Base-by-base conservation (phyloP, 2,888 invertebrate species). In the Arctia plantaginis region DNA sequence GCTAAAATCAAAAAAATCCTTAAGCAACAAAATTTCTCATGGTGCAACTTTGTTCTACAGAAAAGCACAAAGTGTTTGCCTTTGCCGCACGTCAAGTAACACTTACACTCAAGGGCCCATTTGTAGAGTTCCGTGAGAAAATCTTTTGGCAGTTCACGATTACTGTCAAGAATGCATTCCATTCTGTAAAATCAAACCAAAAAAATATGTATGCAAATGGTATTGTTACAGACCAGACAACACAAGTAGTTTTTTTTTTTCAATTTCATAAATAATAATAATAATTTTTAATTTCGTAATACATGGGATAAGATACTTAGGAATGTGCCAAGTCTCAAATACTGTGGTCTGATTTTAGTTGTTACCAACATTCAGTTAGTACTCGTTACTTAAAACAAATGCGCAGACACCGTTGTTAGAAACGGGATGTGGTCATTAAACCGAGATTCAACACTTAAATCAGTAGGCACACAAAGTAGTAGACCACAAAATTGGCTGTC, bases 81-180 rank as follows among this genome's bases (percentile, higher is more conserved):
- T 69, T 74, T 77, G 77, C 72, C 72, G 73, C 79, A 80, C 73
- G 76, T 79, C 79, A 77, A 82, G 84, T 80, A 78, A 73, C 89
- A 97, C 97, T 97, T 96, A 97, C 98, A 98, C 96, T 98, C 98
- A 76, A 98, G 94, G 33, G 97, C 97, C 98, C 98, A 98, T 94
- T 97, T 97, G 91, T 97, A 97, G 75, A 98, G 96, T 91, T 98
- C 97, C 79, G 96, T 96, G 79, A 97, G 95, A 90, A 98, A 97
- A 89, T 97, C 94, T 69, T 95, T 93, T n/a, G 97, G 97, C 80
- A 98, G 93, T 89, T 97, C 97, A 69, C 95, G 90, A 80, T 96
- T 96, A 77, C 93, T 91, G 86, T 97, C 96, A 75, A 96, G 90
- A 88, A 97, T 96, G 80, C 88, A 92, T 85, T 97, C 97, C 94